A percentile compares a stretch with the other conserved stretches of the same genome.
These are phyloP conservation scores for Apamea epomidion DNA, from an alignment of 2,888 invertebrate genomes.

Conservation along the genomic window DNA sequence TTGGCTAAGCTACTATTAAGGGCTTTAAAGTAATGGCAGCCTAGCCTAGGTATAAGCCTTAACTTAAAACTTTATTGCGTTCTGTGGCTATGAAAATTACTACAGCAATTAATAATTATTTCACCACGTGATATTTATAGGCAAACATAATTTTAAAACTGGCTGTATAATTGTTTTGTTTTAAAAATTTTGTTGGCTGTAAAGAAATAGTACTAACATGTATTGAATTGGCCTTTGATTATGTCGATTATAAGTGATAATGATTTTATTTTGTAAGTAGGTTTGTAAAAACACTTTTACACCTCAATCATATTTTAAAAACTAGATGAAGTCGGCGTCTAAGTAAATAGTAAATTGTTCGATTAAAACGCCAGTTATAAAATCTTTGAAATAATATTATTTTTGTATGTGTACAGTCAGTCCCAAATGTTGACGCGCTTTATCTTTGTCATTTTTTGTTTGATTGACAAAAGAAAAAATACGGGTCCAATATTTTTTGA, in stretches of 20 bases:
- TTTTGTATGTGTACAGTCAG: neutral
- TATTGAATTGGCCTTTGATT: neutral
- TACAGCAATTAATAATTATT: constrained; percentile 23
- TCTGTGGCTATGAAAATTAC: constrained; percentile 11
- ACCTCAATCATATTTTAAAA: too few species aligned
- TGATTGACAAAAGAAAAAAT: too few species aligned
- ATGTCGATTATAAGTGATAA: neutral
- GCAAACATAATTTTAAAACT: neutral
- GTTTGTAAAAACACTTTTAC: too few species aligned
- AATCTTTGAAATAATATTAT: neutral
- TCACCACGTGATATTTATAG: constrained; percentile 7
- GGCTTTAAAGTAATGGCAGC: neutral
- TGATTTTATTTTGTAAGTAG: too few species aligned
- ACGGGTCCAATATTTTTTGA: too few species aligned
- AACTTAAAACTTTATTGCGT: neutral
- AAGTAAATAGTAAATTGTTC: too few species aligned
- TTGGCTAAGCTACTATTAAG: neutral
- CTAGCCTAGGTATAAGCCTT: neutral
- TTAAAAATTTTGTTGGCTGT: neutral
- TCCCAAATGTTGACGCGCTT: too few species aligned
- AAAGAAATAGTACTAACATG: neutral
- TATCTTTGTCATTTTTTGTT: too few species aligned
- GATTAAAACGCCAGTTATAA: neutral
- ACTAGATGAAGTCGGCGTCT: too few species aligned
- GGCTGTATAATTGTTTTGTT: neutral